Evolutionary conservation across 2,113 vertebrate species (phyloP), one percentile per base, ranked within the genome.

Genomic region (Carassius gibelio): DNA sequence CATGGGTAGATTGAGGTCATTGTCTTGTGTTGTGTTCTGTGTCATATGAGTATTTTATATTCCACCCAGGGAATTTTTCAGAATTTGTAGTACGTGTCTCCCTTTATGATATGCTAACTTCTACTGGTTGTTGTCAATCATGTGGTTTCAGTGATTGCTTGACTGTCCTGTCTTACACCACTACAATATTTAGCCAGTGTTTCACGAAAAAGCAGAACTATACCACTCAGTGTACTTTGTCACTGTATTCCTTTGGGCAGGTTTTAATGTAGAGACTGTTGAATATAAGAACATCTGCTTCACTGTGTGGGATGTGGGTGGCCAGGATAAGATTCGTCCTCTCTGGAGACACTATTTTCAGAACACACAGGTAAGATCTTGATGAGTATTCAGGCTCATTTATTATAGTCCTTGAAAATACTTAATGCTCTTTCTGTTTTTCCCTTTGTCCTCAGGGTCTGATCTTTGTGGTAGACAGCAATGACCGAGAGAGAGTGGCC

Each of bases 381-480:
- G 17, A 72, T 72, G 64, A 17, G 36, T 4, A 74, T 36, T 74
- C 17, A 4, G 9, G 64, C 14, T 8, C 26, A 68, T 13, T 45
- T 66, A 10, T 9, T 66, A 10, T 9, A 45, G 42, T 45, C 42
- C 42, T 45, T 62, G 1, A 5, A 23, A 5, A 36, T 21, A 30
- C 38, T 66, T 0, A 48, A 38, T 14, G n/a, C 30, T 13, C 14
- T 34, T 45, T 0, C 0, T 8, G 5, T 4, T 0, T 50, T 68
- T 74, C 7, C 11, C 30, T 69, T n/a, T 72, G 21, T 55, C 7
- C n/a, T 57, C 81, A 98, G 96, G 97, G 96, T 77, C 96, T 98
- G 81, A 97, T 97, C 93, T 98, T 98, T 48, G 97, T 98, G 86
- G 97, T 98, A 86, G 97, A 98, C 94, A 98, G 97, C 88, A 98